These are phyloP conservation scores for Strigamia crassipes DNA, from an alignment of 2,888 invertebrate species.

Conservation along the genomic window DNA sequence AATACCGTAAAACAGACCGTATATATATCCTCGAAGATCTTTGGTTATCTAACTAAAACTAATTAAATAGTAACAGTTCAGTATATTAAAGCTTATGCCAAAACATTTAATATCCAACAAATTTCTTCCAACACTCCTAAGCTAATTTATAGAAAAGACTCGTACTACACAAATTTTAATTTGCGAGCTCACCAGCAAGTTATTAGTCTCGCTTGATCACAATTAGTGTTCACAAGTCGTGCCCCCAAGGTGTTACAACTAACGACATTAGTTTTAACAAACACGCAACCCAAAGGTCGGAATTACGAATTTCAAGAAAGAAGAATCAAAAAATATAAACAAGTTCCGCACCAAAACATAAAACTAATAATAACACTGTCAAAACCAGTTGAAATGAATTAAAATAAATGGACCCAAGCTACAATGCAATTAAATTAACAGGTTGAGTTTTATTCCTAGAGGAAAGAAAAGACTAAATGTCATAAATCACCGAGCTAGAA, in stretches of 20 bases:
- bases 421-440: constrained; percentile 22
- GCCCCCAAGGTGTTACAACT: neutral
- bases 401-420: constrained; percentile 20
- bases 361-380: neutral
- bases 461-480: neutral
- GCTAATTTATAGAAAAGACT: neutral
- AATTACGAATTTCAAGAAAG: neutral
- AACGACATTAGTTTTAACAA: constrained; percentile 3
- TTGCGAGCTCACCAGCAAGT: neutral
- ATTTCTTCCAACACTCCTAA: neutral
- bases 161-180: neutral
- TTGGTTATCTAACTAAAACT: too few relatives aligned
- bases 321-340: neutral
- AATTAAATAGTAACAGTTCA: too few relatives aligned
- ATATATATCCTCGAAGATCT: too few relatives aligned
- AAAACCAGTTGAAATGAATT: neutral
- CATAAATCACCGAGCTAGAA: neutral
- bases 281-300: neutral
- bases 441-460: constrained; percentile 21
- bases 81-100: neutral
- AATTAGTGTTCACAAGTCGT: constrained; percentile 3
- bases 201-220: constrained; percentile 26
- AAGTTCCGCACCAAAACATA: neutral
- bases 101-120: neutral
- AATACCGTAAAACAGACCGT: too few relatives aligned